Conservation (phyloP, 2,113 vertebrate genomes). For the Macquaria ambigua region DNA sequence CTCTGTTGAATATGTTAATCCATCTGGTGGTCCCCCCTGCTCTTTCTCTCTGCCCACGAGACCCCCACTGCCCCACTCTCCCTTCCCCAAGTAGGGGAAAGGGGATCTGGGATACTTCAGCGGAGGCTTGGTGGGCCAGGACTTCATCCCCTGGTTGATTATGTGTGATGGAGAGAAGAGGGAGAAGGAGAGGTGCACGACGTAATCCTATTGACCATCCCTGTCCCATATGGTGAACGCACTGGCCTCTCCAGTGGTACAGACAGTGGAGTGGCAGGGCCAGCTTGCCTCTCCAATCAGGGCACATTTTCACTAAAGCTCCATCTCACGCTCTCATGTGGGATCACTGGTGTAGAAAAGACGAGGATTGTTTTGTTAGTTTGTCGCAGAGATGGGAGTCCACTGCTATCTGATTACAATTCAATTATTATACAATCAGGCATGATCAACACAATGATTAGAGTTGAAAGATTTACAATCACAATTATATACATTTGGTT, state of each 20-base stretch:
- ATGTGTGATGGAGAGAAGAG: conserved; percentile 77
- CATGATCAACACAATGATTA: not conserved
- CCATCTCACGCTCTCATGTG: conserved; percentile 56
- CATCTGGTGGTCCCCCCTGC: conserved; percentile 70
- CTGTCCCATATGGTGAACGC: conserved; percentile 83
- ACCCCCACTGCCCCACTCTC: conserved; percentile 77
- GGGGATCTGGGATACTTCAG: conserved; percentile 73
- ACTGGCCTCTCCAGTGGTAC: conserved; percentile 82
- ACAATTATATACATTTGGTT: not conserved
- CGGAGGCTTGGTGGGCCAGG: conserved; percentile 74
- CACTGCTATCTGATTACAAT: conserved; percentile 20
- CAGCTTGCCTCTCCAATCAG: conserved; percentile 79
- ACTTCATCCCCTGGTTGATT: conserved; percentile 82
- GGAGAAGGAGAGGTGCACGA: conserved; percentile 77
- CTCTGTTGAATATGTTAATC: conserved; percentile 88
- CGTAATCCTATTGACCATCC: conserved; percentile 85
- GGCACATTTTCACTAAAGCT: conserved; percentile 56
- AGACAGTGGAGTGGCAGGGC: conserved; percentile 78
- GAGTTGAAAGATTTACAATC: not conserved
- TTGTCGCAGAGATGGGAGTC: conserved; percentile 20
- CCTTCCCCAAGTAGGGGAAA: conserved; percentile 72
- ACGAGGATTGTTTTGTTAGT: conserved; percentile 25
- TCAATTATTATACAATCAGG: not conserved
- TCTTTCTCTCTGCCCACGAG: conserved; percentile 79
- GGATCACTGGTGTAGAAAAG: conserved; percentile 57